Base-by-base conservation (phyloP, 2,888 invertebrate species). In the Endotricha flammealis region DNA sequence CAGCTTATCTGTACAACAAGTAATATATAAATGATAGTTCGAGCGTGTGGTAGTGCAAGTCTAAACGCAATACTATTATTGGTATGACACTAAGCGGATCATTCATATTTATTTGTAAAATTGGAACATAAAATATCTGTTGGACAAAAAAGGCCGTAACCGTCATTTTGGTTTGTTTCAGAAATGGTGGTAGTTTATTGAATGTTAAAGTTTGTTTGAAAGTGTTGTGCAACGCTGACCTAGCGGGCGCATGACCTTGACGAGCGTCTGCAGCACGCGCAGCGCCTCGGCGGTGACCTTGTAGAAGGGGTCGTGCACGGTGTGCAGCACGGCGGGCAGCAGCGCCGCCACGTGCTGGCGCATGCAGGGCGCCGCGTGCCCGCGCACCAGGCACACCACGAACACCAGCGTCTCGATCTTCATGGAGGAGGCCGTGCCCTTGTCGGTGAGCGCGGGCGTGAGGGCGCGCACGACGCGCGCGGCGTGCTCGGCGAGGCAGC, bases 281-380 rank as follows among this genome's bases (percentile, higher is more conserved):
- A 99, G 86, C 1, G 98, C 98, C 75, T 99, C 99, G 0, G 98
- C 98, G 1, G 97, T 96, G 55, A 99, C 98, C 88, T 99, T 99
- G 87, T 99, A 99, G 87, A 99, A 99, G 28, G 93, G 93, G 88
- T 99, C 99, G 34, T 93, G 93, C 12, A 99, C 97, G 22, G 97
- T 94, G 40, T 92, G 89, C 30, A 97, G 92, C 30, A 99, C 93
- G 3, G 97, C 93, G 6, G 95, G 95, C 43, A 95, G 89, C 25
- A 97, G 77, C 13, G 92, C 90, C 1, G 89, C 87, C 70, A 95
- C 93, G 72, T 95, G 94, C 3, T 91, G 89, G 54, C 95, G 93
- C 77, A 98, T 96, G 1, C 92, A 92, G 53, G 88, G 90, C 0
- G 93, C 91, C 23, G 89, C 89, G 59, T 97, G 97, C 2, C 94